A percentile compares a stretch with the other conserved stretches of the same genome.
phyloP scores from a whole-genome alignment of 2,888 invertebrate species.

The Tromatobia lineatoria region DNA sequence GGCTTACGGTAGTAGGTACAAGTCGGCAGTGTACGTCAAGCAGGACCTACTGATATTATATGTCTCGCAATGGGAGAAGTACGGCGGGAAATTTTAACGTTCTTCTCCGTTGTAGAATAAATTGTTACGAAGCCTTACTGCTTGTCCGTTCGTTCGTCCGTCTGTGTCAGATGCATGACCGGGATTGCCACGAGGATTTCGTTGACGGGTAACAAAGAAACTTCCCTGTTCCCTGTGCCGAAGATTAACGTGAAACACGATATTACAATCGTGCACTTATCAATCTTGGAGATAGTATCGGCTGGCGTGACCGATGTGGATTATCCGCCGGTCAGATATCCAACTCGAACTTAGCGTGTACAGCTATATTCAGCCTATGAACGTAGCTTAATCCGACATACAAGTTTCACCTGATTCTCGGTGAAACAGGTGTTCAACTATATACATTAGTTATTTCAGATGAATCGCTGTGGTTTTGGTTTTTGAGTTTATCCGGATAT shows the following conservation, averaged over 20 bases:
- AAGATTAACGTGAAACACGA: conserved; percentile 66
- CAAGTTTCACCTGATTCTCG: conserved; percentile 47
- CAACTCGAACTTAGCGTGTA: conserved; percentile 53
- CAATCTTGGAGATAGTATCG: conserved; percentile 66
- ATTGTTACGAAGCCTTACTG: conserved; percentile 36
- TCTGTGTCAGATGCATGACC: background rate
- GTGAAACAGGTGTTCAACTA: conserved; percentile 35
- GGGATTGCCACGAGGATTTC: conserved; percentile 18
- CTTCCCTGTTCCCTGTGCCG: conserved; percentile 51
- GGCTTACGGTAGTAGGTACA: conserved; percentile 18
- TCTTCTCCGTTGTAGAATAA: conserved; percentile 36
- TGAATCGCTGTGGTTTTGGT: background rate
- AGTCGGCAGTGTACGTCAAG: conserved; percentile 15
- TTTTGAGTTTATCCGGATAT: no score
- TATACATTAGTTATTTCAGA: conserved; percentile 16
- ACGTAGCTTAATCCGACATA: conserved; percentile 56
- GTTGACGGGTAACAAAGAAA: background rate
- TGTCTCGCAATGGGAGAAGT: background rate
- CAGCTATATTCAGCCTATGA: conserved; percentile 17
- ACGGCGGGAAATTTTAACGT: conserved; percentile 9
- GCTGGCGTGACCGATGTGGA: conserved; percentile 59
- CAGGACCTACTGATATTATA: no score
- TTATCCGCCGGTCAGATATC: conserved; percentile 54
- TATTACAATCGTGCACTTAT: conserved; percentile 65
- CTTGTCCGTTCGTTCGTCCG: conserved; percentile 24